phyloP scores from a whole-genome alignment of 2,797 vertebrate species.

The Phalloptychus januarius region DNA sequence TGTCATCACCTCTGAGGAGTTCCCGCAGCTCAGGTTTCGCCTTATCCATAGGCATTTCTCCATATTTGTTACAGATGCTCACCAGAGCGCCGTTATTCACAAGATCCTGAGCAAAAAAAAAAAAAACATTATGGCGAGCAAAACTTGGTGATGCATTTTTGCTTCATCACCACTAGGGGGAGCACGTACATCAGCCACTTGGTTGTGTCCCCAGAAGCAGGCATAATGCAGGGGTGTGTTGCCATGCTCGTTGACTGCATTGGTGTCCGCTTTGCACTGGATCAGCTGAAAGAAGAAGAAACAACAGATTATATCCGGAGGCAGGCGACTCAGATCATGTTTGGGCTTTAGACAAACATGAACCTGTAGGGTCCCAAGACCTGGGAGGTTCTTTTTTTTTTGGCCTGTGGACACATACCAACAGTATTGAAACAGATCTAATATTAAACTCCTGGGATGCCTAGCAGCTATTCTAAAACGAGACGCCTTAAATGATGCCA shows the following conservation, averaged over 20 bases:
- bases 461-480: conserved; percentile 47
- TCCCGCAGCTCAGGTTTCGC: conserved; percentile 90
- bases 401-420: conserved; percentile 61
- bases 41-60: conserved; percentile 94
- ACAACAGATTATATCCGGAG: conserved; percentile 49
- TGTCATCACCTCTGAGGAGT: conserved; percentile 84
- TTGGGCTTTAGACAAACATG: conserved; percentile 58
- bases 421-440: conserved; percentile 62
- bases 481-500: conserved; percentile 13
- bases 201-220: conserved; percentile 96
- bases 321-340: conserved; percentile 51
- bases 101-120: conserved; percentile 84
- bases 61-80: conserved; percentile 95
- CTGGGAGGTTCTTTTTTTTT: conserved; percentile 5
- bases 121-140: not conserved
- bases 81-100: conserved; percentile 89
- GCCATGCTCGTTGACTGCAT: conserved; percentile 94
- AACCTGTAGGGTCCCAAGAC: conserved; percentile 25
- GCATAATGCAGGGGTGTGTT: conserved; percentile 96
- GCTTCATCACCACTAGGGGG: conserved; percentile 64
- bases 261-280: conserved; percentile 96
- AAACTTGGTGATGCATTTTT: conserved; percentile 9
- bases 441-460: conserved; percentile 61
- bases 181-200: conserved; percentile 89
- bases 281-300: conserved; percentile 83